Evolutionary conservation across 2,797 vertebrate genomes (phyloP).

Genomic region (Apodemus agrarius): DNA sequence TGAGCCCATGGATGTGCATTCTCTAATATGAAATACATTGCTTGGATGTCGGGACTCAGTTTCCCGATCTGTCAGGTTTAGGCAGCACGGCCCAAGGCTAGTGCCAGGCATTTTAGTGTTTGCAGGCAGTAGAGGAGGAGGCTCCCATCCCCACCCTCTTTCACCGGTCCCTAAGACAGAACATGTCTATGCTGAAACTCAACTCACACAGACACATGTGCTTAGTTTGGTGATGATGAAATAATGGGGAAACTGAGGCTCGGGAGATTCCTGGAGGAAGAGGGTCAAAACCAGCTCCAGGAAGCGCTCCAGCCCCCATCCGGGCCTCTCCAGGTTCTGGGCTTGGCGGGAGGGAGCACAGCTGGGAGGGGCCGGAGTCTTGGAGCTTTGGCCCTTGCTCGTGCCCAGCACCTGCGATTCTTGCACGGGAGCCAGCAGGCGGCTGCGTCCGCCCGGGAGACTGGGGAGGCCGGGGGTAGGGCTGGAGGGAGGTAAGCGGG

Average conservation of each 20-base stretch:
- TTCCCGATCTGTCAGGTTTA: slow-evolving; percentile 39
- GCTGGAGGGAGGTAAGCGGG: slow-evolving; percentile 39
- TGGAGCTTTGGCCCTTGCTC: slow-evolving; percentile 74
- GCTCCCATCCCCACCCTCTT: neutral
- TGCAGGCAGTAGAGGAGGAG: neutral
- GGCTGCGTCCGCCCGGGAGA: slow-evolving; percentile 77
- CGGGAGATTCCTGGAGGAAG: neutral
- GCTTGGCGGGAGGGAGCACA: slow-evolving; percentile 52
- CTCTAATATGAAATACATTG: neutral
- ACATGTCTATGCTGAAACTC: neutral
- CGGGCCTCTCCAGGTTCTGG: slow-evolving; percentile 72
- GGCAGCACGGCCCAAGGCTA: neutral
- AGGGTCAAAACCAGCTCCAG: slow-evolving; percentile 19
- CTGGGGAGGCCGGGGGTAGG: slow-evolving; percentile 52
- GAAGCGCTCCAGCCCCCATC: slow-evolving; percentile 51
- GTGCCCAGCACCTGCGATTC: slow-evolving; percentile 85
- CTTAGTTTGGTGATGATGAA: neutral
- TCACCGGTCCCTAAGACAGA: neutral
- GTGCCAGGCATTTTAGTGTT: neutral
- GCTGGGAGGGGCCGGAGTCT: slow-evolving; percentile 67
- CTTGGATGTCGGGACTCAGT: neutral
- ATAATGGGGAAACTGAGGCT: slow-evolving; percentile 58
- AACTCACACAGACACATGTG: neutral
- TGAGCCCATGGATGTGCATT: neutral
- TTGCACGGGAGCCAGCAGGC: slow-evolving; percentile 82